These are phyloP conservation scores for Callitettix versicolor DNA, from an alignment of 1,140 invertebrate genomes.

Conservation along the genomic window DNA sequence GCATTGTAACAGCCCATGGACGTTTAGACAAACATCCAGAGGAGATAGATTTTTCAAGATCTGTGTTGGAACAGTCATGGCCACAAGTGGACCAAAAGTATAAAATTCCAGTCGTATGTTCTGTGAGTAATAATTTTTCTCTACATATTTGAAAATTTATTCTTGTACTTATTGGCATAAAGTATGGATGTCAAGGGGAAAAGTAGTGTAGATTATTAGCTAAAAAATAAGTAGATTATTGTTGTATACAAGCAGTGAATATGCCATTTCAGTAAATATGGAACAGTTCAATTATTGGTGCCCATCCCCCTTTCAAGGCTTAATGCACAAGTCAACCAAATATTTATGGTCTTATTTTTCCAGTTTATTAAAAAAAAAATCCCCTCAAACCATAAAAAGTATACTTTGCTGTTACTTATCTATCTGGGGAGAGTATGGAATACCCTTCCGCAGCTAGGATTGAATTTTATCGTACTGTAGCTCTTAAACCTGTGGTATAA, in stretches of 20 bases:
- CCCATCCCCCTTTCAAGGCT: background rate
- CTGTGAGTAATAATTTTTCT: conserved; percentile 9
- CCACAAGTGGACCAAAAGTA: conserved; percentile 67
- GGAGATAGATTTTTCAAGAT: conserved; percentile 49
- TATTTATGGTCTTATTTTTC: background rate
- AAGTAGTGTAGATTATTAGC: background rate
- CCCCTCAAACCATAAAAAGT: too few species aligned
- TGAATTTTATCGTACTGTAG: too few species aligned
- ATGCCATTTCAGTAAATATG: background rate
- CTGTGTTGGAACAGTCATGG: conserved; percentile 65
- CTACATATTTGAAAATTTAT: background rate
- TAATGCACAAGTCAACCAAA: background rate
- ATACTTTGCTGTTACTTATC: too few species aligned
- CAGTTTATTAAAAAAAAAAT: too few species aligned
- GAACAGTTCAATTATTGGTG: background rate
- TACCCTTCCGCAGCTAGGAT: too few species aligned
- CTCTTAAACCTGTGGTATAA: too few species aligned
- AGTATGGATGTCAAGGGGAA: background rate
- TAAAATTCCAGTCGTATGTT: conserved; percentile 12
- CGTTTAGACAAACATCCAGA: conserved; percentile 36
- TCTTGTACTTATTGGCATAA: background rate
- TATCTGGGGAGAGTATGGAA: too few species aligned
- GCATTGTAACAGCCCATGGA: conserved; percentile 49
- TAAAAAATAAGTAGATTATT: background rate
- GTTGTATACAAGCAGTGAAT: background rate